A percentile compares a stretch with the other conserved stretches of the same genome.
Evolutionary conservation across 2,888 invertebrate genomes (phyloP).

Genomic region (Cremastinae sp.): DNA sequence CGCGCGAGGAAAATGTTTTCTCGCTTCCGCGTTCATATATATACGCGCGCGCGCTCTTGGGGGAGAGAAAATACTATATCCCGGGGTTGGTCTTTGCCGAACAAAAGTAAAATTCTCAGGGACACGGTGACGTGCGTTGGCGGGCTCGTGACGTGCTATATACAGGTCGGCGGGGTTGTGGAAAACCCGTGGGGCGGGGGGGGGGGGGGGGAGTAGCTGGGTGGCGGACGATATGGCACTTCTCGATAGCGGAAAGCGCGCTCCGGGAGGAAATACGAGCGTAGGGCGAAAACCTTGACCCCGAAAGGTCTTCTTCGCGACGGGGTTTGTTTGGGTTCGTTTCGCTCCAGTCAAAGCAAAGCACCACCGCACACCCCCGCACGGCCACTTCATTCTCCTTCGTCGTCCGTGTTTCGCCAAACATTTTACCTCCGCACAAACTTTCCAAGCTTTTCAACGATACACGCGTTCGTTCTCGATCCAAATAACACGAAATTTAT

Average conservation of each 20-base stretch:
- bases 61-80: no score
- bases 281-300: conserved; percentile 63
- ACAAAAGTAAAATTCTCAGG: conserved; percentile 14
- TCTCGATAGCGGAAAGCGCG: conserved; percentile 36
- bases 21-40: no score
- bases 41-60: no score
- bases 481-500: no score
- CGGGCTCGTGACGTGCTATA: conserved; percentile 41
- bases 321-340: conserved; percentile 75
- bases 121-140: no score
- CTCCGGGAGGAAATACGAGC: conserved; percentile 60
- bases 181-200: conserved; percentile 40
- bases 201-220: conserved; percentile 61
- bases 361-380: conserved; percentile 47
- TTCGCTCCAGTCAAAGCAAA: conserved; percentile 64
- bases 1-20: no score
- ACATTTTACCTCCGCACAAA: conserved; percentile 15
- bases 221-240: conserved; percentile 71
- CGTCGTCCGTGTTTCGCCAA: conserved; percentile 44
- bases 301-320: conserved; percentile 69
- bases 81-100: not conserved
- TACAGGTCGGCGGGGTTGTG: conserved; percentile 51
- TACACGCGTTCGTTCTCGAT: not conserved
- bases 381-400: conserved; percentile 10
- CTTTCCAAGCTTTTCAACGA: conserved; percentile 9